Evolutionary conservation across 2,797 vertebrate species (phyloP).

Genomic region (Mormyrops attenuatus): DNA sequence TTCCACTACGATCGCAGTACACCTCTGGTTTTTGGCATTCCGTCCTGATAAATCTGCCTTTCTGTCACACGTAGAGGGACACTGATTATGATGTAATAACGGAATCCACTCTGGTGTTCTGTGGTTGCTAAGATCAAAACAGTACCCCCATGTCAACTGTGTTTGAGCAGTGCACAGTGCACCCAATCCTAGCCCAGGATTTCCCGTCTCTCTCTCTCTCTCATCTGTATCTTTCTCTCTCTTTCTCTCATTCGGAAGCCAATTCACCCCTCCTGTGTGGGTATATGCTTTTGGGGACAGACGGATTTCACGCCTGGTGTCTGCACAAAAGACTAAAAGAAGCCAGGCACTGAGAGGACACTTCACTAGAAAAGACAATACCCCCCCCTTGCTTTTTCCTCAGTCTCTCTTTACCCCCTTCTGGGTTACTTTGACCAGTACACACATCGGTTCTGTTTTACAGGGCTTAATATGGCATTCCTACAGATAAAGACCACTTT

Average conservation of each 20-base stretch:
- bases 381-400: constrained; percentile 47
- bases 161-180: neutral
- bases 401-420: constrained; percentile 45
- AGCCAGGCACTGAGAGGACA: constrained; percentile 58
- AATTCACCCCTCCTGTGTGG: constrained; percentile 54
- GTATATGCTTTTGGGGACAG: constrained; percentile 58
- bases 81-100: constrained; percentile 6
- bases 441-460: neutral
- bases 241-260: constrained; percentile 41
- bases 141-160: neutral
- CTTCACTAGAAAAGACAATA: constrained; percentile 59
- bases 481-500: neutral
- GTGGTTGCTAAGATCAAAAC: neutral
- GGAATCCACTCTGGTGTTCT: neutral
- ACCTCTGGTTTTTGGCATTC: neutral
- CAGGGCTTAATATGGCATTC: constrained; percentile 2
- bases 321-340: constrained; percentile 57
- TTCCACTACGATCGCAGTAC: neutral
- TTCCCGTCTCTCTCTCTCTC: neutral
- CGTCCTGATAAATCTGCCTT: neutral
- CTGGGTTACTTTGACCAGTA: constrained; percentile 14
- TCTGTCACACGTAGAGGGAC: neutral
- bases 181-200: neutral
- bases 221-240: neutral
- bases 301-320: constrained; percentile 60